phyloP scores from a whole-genome alignment of 2,797 vertebrate genomes.

The Halcyon chelicuti region DNA sequence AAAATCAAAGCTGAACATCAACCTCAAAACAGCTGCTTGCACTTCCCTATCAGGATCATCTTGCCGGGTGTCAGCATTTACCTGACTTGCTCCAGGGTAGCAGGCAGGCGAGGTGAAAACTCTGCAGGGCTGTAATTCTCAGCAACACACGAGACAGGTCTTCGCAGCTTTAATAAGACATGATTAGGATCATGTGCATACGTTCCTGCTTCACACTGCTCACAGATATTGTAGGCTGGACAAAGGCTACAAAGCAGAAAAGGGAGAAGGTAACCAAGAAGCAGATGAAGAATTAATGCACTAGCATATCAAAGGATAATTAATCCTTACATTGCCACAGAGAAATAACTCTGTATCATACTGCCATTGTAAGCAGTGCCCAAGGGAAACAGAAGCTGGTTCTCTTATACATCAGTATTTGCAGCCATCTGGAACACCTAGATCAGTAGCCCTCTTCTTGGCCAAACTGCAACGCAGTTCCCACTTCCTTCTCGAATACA shows the following conservation, averaged over 20 bases:
- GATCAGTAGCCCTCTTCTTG: background rate
- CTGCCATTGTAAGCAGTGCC: background rate
- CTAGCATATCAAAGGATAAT: background rate
- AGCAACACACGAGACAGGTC: slow-evolving; percentile 74
- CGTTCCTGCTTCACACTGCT: slow-evolving; percentile 88
- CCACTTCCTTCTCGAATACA: background rate
- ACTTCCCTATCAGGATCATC: background rate
- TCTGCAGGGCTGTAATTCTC: slow-evolving; percentile 59
- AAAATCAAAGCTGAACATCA: background rate
- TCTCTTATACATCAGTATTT: background rate
- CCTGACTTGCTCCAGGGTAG: slow-evolving; percentile 81
- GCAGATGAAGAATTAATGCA: background rate
- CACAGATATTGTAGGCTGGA: slow-evolving; percentile 90
- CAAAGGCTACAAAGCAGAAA: slow-evolving; percentile 83
- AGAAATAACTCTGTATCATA: background rate
- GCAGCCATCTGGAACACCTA: background rate
- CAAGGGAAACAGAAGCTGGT: background rate
- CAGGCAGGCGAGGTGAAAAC: slow-evolving; percentile 56
- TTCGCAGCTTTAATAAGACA: slow-evolving; percentile 90
- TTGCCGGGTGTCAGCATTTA: background rate
- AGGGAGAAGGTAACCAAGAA: background rate
- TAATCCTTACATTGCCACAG: background rate
- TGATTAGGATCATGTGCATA: slow-evolving; percentile 92
- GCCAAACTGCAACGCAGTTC: background rate
- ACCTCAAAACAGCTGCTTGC: background rate